A percentile compares a stretch with the other conserved stretches of the same genome.
phyloP scores from a whole-genome alignment of 37 sponge, comb jelly and placozoan species.

The Ianthella basta region DNA sequence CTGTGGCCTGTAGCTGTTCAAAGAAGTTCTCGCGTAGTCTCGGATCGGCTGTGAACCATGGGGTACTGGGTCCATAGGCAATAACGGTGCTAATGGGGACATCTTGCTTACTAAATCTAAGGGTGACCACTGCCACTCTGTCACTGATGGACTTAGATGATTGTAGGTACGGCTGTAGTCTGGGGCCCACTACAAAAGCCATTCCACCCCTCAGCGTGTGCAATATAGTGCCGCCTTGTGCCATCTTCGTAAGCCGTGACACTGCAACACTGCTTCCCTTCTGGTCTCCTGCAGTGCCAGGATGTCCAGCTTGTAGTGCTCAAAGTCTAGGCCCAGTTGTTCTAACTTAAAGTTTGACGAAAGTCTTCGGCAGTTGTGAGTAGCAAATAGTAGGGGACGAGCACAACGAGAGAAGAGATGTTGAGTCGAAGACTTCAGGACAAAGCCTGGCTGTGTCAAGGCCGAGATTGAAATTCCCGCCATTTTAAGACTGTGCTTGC shows the following conservation, averaged over 20 bases:
- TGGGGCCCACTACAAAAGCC: background rate
- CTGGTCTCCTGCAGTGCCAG: background rate
- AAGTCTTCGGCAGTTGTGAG: background rate
- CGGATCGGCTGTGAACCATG: background rate
- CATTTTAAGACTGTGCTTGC: no score
- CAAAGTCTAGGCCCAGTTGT: background rate
- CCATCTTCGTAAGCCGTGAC: background rate
- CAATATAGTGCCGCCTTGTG: background rate
- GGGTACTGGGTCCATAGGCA: background rate
- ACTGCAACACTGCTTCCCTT: background rate
- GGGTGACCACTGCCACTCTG: background rate
- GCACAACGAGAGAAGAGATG: background rate
- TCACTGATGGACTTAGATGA: background rate
- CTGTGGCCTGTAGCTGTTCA: background rate
- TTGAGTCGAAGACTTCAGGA: background rate
- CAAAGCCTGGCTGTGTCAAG: no score
- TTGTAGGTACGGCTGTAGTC: background rate
- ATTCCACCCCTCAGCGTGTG: conserved; percentile 16
- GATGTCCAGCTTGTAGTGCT: background rate
- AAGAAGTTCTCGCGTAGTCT: background rate
- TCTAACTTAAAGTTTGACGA: background rate
- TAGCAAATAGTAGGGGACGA: background rate
- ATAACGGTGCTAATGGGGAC: background rate
- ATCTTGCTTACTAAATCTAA: background rate
- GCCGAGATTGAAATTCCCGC: no score